These are phyloP conservation scores for Diabrotica undecimpunctata DNA, from an alignment of 1,140 invertebrate genomes.

Conservation along the genomic window DNA sequence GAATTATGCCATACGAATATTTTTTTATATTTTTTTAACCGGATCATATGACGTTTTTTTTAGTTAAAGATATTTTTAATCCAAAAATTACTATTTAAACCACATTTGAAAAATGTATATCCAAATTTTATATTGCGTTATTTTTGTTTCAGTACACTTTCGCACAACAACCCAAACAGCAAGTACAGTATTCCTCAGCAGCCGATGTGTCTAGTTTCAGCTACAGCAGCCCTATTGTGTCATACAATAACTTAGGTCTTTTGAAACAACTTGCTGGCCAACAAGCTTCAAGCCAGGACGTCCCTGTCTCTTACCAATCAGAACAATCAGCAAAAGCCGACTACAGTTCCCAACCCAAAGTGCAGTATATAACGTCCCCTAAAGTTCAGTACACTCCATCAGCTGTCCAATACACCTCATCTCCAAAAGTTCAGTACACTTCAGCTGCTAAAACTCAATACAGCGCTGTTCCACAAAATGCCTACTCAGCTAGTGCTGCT, in stretches of 20 bases:
- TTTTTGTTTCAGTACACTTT: conserved; percentile 8
- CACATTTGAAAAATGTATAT: neutral
- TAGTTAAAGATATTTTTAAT: no score
- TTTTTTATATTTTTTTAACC: no score
- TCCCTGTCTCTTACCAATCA: neutral
- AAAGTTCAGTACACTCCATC: conserved; percentile 11
- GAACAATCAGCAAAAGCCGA: conserved; percentile 1
- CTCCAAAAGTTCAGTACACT: neutral
- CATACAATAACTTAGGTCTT: conserved; percentile 40
- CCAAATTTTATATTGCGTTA: neutral
- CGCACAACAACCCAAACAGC: neutral
- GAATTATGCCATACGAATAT: no score
- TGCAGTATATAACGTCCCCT: conserved; percentile 7
- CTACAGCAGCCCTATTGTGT: conserved; percentile 41
- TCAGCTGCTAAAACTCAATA: conserved; percentile 1
- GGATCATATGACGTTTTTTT: no score
- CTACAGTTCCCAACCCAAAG: conserved; percentile 3
- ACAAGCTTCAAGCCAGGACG: conserved; percentile 11
- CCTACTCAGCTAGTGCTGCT: neutral
- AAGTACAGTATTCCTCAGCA: conserved; percentile 35
- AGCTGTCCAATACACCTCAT: neutral
- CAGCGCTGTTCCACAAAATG: neutral
- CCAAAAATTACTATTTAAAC: no score
- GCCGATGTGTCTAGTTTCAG: conserved; percentile 41
- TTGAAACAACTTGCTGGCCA: conserved; percentile 36